These are phyloP conservation scores for Cheiracanthium punctorium DNA, from an alignment of 2,888 invertebrate species.

Conservation along the genomic window DNA sequence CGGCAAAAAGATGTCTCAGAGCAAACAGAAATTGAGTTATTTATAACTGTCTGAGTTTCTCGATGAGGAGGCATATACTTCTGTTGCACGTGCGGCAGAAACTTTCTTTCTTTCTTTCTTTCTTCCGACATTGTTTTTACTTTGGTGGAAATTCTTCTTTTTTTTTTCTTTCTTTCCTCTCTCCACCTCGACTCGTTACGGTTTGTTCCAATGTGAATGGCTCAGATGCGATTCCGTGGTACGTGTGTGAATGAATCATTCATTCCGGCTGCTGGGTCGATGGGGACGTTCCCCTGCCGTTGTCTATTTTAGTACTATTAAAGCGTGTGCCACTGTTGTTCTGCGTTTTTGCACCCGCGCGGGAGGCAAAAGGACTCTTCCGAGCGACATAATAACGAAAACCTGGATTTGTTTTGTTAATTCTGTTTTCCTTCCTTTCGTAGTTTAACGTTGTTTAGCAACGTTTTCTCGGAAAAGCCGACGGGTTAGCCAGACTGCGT, in stretches of 20 bases:
- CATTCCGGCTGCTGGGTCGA: slow-evolving; percentile 10
- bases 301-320: slow-evolving; percentile 1
- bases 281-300: not conserved
- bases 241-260: not conserved
- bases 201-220: slow-evolving; percentile 1
- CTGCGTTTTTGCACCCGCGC: not conserved
- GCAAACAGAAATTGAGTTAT: slow-evolving; percentile 64
- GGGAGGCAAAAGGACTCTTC: not conserved
- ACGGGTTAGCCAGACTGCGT: no score
- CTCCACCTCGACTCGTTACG: slow-evolving; percentile 2
- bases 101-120: not conserved
- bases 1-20: not conserved
- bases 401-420: no score
- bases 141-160: no score
- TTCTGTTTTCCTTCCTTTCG: no score
- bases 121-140: not conserved
- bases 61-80: slow-evolving; percentile 21
- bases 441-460: no score
- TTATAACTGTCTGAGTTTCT: slow-evolving; percentile 61
- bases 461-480: no score
- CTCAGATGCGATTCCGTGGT: slow-evolving; percentile 4
- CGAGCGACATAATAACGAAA: no score
- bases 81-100: not conserved
- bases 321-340: not conserved
- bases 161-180: no score